phyloP scores from a whole-genome alignment of 2,797 vertebrate genomes.

The Lacerta agilis region DNA sequence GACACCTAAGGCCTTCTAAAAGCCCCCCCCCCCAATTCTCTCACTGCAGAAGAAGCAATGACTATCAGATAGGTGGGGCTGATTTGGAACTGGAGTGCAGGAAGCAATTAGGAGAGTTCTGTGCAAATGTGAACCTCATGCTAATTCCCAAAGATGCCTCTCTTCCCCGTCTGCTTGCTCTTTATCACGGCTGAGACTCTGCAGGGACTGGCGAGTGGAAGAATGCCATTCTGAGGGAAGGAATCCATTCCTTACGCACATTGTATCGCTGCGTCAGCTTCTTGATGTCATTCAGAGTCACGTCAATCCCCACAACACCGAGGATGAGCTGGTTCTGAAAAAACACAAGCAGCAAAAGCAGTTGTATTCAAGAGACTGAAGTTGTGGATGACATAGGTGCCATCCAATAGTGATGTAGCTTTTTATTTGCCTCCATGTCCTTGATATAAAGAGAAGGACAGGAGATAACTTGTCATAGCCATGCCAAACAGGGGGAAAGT shows the following conservation, averaged over 20 bases:
- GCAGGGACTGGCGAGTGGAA: neutral
- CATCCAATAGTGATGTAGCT: neutral
- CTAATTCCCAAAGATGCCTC: neutral
- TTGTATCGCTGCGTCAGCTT: slow-evolving; percentile 95
- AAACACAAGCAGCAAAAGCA: neutral
- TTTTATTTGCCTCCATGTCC: neutral
- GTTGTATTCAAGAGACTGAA: neutral
- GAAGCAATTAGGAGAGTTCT: neutral
- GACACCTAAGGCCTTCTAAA: neutral
- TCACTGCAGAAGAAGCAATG: neutral
- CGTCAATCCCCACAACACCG: slow-evolving; percentile 97
- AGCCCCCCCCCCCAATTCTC: too few species aligned
- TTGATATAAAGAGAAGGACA: neutral
- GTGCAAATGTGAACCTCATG: neutral
- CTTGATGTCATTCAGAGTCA: slow-evolving; percentile 96
- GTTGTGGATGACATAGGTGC: neutral
- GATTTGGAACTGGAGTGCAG: neutral
- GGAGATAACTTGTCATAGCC: neutral
- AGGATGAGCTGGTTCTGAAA: slow-evolving; percentile 96
- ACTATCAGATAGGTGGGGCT: neutral
- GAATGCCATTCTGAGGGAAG: neutral
- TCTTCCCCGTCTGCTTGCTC: neutral
- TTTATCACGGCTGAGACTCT: neutral
- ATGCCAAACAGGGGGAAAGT: neutral
- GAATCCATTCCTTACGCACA: slow-evolving; percentile 73